Evolutionary conservation across 2,113 vertebrate species (phyloP).

Genomic region (Petrocephalus zakoni): DNA sequence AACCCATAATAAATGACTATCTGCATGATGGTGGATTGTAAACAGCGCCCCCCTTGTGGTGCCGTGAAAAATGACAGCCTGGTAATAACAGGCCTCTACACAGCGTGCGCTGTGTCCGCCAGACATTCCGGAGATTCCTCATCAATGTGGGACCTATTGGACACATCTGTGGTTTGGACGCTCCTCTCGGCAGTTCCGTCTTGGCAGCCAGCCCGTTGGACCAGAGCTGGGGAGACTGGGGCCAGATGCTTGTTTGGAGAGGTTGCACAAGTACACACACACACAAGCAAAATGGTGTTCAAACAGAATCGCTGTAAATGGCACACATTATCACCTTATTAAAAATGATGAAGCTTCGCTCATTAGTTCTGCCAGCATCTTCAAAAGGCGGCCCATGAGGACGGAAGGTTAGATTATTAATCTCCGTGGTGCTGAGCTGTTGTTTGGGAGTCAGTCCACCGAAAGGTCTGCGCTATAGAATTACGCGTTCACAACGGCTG

Average conservation of each 20-base stretch:
- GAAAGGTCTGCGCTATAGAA: constrained; percentile 15
- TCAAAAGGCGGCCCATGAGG: constrained; percentile 22
- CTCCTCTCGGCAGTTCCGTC: background rate
- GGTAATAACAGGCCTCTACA: background rate
- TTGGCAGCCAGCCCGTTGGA: background rate
- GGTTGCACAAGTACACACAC: background rate
- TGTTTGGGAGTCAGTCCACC: constrained; percentile 25
- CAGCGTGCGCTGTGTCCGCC: background rate
- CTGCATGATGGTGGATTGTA: background rate
- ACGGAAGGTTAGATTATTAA: constrained; percentile 16
- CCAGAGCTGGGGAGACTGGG: background rate
- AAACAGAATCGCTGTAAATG: constrained; percentile 30
- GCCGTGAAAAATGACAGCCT: background rate
- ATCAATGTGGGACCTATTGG: constrained; percentile 11
- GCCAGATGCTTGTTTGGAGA: background rate
- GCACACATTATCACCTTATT: constrained; percentile 42
- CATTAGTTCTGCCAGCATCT: constrained; percentile 28
- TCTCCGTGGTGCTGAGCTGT: constrained; percentile 31
- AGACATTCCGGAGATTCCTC: constrained; percentile 13
- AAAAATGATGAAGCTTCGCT: constrained; percentile 34
- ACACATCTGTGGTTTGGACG: constrained; percentile 3
- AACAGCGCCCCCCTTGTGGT: background rate
- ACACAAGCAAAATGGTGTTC: constrained; percentile 24
- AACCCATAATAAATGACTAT: background rate
- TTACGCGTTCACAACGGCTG: constrained; percentile 7